These are phyloP conservation scores for Manis crassicaudata DNA, from an alignment of 2,797 vertebrate genomes.

Conservation along the genomic window DNA sequence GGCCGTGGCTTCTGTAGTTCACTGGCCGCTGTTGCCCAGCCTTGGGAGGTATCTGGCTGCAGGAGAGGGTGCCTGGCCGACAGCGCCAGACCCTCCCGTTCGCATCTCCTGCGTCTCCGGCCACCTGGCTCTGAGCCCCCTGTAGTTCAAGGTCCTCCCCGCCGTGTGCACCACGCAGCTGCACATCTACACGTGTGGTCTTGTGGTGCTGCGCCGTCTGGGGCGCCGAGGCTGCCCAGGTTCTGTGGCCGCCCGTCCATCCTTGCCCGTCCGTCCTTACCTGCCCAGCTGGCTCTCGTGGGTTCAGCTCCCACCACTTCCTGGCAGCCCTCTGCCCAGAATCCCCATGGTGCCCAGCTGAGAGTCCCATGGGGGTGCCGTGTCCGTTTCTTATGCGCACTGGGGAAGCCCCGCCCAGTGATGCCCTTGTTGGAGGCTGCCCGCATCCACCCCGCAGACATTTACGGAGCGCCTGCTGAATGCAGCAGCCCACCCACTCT, in stretches of 20 bases:
- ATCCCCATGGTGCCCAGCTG: accelerated
- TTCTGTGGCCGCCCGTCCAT: accelerated
- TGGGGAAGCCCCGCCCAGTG: not conserved
- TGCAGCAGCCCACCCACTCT: accelerated
- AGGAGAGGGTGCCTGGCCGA: not conserved
- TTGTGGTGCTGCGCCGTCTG: not conserved
- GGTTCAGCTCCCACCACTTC: accelerated
- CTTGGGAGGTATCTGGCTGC: not conserved
- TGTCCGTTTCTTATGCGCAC: not conserved
- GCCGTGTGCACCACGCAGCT: accelerated
- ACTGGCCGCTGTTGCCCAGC: not conserved
- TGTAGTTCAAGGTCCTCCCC: not conserved
- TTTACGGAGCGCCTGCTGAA: not conserved
- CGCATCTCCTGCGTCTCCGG: no score
- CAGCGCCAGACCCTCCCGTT: not conserved
- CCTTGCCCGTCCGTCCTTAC: not conserved
- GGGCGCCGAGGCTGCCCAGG: not conserved
- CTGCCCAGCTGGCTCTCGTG: not conserved
- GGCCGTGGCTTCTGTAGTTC: not conserved
- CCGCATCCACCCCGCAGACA: accelerated
- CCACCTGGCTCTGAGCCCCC: not conserved
- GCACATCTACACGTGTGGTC: not conserved
- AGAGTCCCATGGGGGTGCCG: not conserved
- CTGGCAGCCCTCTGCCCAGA: not conserved
- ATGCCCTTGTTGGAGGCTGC: not conserved